Evolutionary conservation across 2,888 invertebrate genomes (phyloP), one percentile per base, ranked within the genome.

Genomic region (Thereva unica): DNA sequence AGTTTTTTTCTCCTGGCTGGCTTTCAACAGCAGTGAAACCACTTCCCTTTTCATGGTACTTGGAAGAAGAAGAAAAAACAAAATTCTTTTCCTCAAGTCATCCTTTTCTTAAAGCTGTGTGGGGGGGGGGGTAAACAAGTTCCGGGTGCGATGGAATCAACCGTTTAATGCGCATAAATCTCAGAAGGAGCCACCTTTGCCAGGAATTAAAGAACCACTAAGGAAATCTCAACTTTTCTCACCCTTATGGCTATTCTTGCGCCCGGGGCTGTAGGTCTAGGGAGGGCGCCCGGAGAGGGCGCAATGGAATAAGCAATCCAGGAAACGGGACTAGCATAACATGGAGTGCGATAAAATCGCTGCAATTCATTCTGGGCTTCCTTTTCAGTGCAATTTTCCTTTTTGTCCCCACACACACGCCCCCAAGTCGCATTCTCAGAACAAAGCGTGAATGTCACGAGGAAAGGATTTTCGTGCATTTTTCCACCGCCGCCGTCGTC

Each of bases 141-240:
- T 41, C 61, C 50, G 41, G 35, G 38, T 23, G n/a, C 55, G 50
- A 50, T 50, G 50, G 50, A 50, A 61, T 61, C 50, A 61, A 12
- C 42, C 50, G 41, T 61, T 49, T 61, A 61, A 61, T 61, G 49
- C 61, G 61, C 61, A 61, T 61, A 61, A 61, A 61, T 61, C 61
- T 50, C 35, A 12, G 7, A 42, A 41, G 41, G 41, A 61, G 40
- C 61, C 57, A 59, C 57, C 49, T 61, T 50, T 41, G 23, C 9
- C 50, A 38, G 34, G 61, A 41, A 61, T 61, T 50, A 59, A 61
- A 23, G 61, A 34, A 40, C 61, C 50, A 50, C 50, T 45, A 50
- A 40, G 50, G 50, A 50, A 61, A 61, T 41, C 41, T 50, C 37
- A 61, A 42, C 50, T 61, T 61, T 50, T 35, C 50, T 35, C n/a